Evolutionary conservation across 2,113 vertebrate genomes (phyloP).

Genomic region (Oreochromis niloticus): DNA sequence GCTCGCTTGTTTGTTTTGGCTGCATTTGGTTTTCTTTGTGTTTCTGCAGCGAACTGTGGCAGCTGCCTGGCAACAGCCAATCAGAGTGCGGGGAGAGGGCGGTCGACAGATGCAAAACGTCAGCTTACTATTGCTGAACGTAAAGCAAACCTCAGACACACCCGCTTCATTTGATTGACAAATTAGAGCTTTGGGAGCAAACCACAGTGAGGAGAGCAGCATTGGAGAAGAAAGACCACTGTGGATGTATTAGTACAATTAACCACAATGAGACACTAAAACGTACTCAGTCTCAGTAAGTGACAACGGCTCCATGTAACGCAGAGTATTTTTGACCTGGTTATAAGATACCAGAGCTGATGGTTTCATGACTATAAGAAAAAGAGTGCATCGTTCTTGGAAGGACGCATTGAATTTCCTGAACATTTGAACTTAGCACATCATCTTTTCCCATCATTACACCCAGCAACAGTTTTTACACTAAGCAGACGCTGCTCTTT

Average conservation of each 20-base stretch:
- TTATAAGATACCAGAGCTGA: neutral
- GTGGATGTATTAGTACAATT: neutral
- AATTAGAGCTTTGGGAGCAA: conserved; percentile 35
- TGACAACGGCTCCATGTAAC: fast-evolving
- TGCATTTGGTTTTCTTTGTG: conserved; percentile 41
- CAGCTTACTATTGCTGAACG: conserved; percentile 4
- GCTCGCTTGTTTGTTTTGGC: conserved; percentile 33
- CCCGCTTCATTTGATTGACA: conserved; percentile 72
- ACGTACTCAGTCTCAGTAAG: neutral
- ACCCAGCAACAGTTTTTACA: neutral
- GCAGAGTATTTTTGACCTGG: neutral
- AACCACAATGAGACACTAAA: neutral
- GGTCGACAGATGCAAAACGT: conserved; percentile 38
- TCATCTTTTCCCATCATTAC: neutral
- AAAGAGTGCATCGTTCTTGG: neutral
- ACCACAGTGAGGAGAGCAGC: neutral
- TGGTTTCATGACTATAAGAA: neutral
- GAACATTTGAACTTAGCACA: neutral
- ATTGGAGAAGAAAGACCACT: neutral
- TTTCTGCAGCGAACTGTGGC: conserved; percentile 18
- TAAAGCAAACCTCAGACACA: conserved; percentile 39
- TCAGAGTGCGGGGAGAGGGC: neutral
- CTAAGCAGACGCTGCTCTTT: neutral
- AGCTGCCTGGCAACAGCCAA: conserved; percentile 52
- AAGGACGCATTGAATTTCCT: neutral